These are phyloP conservation scores for Drosophila suboccidentalis DNA, from an alignment of 2,888 invertebrate genomes.

Conservation along the genomic window DNA sequence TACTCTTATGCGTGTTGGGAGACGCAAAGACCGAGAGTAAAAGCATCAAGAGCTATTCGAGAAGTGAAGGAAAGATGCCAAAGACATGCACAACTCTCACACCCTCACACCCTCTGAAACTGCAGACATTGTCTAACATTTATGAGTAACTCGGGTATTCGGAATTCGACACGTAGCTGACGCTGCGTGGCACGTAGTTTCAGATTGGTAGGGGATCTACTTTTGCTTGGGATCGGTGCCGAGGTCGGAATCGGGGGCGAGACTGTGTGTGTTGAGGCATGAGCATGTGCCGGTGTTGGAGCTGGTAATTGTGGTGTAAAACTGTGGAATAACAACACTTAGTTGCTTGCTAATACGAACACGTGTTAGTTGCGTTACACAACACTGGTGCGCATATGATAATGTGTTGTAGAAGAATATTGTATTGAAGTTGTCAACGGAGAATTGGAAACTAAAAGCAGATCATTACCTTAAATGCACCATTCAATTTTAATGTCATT, in stretches of 20 bases:
- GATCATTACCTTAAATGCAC: not conserved
- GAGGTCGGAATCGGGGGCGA: not conserved
- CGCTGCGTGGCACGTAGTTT: slow-evolving; percentile 63
- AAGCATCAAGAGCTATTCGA: slow-evolving; percentile 18
- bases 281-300: slow-evolving; percentile 30
- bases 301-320: slow-evolving; percentile 79
- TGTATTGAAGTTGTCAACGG: not conserved
- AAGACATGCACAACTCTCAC: slow-evolving; percentile 53
- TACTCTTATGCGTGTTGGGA: slow-evolving; percentile 3
- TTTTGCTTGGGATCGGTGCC: not conserved
- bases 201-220: slow-evolving; percentile 26
- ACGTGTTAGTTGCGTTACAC: slow-evolving; percentile 66
- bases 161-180: slow-evolving; percentile 74
- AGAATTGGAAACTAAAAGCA: not conserved
- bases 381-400: slow-evolving; percentile 38
- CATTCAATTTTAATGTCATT: not conserved
- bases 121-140: slow-evolving; percentile 73
- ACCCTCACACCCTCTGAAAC: slow-evolving; percentile 36
- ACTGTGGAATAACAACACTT: slow-evolving; percentile 80
- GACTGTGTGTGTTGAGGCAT: not conserved
- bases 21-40: slow-evolving; percentile 1
- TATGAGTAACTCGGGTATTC: slow-evolving; percentile 77
- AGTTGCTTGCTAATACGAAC: slow-evolving; percentile 73
- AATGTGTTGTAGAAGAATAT: slow-evolving; percentile 1
- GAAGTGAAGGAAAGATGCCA: slow-evolving; percentile 48